A percentile compares a stretch with the other conserved stretches of the same genome.
These are phyloP conservation scores for Zosterops hypoxanthus DNA, from an alignment of 2,113 vertebrate genomes.

Conservation along the genomic window DNA sequence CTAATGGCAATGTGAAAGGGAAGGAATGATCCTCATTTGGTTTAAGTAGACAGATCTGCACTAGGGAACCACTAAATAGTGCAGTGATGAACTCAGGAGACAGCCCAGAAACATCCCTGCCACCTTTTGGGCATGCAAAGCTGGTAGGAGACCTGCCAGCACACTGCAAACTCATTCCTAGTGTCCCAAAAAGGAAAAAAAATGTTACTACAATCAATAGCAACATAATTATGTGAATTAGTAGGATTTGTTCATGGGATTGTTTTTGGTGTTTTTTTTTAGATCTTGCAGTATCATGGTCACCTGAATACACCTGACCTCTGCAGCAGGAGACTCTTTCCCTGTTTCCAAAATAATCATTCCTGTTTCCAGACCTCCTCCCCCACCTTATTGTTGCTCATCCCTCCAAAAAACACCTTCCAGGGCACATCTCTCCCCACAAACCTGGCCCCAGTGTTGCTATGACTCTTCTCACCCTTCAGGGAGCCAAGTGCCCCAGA, in stretches of 20 bases:
- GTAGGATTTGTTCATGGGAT: background rate
- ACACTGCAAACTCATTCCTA: background rate
- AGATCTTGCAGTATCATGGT: background rate
- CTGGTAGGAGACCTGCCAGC: background rate
- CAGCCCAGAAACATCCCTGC: background rate
- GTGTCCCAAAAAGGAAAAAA: background rate
- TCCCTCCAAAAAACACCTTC: background rate
- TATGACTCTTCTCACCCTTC: background rate
- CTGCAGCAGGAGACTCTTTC: background rate
- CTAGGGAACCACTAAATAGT: background rate
- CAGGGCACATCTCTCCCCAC: background rate
- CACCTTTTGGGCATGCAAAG: background rate
- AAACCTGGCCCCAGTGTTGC: background rate
- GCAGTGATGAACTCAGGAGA: background rate
- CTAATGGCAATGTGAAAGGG: background rate
- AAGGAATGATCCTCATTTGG: background rate
- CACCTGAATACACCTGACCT: background rate
- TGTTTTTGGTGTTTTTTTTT: background rate
- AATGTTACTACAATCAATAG: rapidly evolving
- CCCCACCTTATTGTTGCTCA: background rate
- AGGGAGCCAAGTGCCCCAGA: background rate
- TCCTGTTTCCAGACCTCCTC: background rate
- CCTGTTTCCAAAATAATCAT: background rate
- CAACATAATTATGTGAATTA: background rate
- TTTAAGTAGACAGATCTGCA: background rate